Evolutionary conservation across 2,797 vertebrate genomes (phyloP).

Genomic region (Pantherophis alleghaniensis): DNA sequence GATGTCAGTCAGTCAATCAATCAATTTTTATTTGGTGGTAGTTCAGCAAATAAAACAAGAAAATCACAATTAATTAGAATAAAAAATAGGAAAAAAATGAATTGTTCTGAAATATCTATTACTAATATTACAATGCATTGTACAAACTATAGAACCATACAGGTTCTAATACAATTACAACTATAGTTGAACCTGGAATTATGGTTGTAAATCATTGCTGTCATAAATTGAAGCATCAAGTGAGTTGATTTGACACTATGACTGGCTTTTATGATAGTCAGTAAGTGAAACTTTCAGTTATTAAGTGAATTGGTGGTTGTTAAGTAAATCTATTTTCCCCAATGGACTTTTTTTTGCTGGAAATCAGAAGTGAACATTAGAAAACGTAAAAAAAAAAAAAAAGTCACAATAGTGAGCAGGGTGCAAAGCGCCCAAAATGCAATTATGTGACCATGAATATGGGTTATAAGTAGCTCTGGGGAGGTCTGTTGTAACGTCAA

Average conservation of each 20-base stretch:
- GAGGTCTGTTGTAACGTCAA: background rate
- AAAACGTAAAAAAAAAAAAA: background rate
- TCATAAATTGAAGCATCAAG: background rate
- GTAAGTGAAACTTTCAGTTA: background rate
- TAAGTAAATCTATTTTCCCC: background rate
- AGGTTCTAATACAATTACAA: background rate
- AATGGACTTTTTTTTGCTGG: background rate
- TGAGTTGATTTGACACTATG: background rate
- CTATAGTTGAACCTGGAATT: background rate
- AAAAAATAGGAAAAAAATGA: background rate
- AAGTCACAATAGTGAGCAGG: background rate
- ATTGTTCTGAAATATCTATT: background rate
- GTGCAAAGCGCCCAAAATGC: background rate
- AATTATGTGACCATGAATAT: background rate
- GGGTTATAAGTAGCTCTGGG: background rate
- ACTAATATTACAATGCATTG: background rate
- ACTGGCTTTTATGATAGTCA: background rate
- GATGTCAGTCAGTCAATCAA: background rate
- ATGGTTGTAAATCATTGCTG: background rate
- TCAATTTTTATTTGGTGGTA: background rate
- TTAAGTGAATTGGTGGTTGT: background rate
- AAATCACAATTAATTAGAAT: background rate
- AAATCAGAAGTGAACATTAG: background rate
- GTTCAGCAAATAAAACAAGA: background rate
- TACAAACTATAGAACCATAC: background rate